Base-by-base conservation (phyloP, 2,113 vertebrate species). In the Vireo altiloquus region DNA sequence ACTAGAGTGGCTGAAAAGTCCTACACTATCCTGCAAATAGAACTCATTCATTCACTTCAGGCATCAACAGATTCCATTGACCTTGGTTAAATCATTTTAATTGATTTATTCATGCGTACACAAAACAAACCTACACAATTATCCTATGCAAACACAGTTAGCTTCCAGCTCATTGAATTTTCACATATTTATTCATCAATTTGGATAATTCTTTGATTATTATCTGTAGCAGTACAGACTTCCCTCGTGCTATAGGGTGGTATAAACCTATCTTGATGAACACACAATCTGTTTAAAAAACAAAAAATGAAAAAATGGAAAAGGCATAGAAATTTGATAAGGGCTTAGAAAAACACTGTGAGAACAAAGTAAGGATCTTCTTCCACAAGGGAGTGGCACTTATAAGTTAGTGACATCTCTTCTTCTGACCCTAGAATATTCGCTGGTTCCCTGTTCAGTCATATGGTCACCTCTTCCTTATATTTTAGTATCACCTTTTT, bases 111-210 rank as follows among this genome's bases (percentile, higher is more conserved):
- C 80, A 85, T 95, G 91, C 15, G 11, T 79, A 85, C 50, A 85
- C 59, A 88, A 94, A 91, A 89, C 70, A 92, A 94, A 85, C 54
- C 61, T 92, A 76, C 75, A 95, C 78, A 94, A 94, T 90, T 96
- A 92, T 66, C 86, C 61, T 93, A 52, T 75, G 83, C 92, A 97
- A 95, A 94, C 81, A 91, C 20, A 94, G 74, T 33, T 50, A 95
- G 80, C 50, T 95, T 95, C 81, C 84, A 95, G 81, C 92, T 90
- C 63, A 86, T 60, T 93, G 90, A 85, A 56, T 92, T 94, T 92
- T 82, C 90, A 72, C 53, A 27, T 93, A 94, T 71, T 96, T 94
- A 89, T 84, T 88, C 82, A 84, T 8, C 63, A 80, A 60, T 92
- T 59, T 93, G 63, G 84, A 63, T 79, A 85, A 85, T 76, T 91